Percentiles rank a stretch among this genome's conserved stretches.
phyloP scores from a whole-genome alignment of 1,140 invertebrate species.

The Andrena cerasifolii region DNA sequence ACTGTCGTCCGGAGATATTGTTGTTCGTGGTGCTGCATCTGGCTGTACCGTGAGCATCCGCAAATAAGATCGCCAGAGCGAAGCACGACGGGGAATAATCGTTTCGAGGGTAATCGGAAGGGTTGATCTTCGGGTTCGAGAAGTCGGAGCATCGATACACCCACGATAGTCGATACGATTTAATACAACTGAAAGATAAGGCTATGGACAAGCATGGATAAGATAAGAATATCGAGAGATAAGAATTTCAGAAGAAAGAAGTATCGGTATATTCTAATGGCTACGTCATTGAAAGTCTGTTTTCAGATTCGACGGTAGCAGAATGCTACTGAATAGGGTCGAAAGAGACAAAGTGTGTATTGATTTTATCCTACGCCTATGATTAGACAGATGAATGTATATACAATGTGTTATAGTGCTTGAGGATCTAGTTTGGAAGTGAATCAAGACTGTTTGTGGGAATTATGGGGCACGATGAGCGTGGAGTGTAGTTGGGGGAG shows the following conservation, averaged over 20 bases:
- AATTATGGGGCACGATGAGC: too few species aligned
- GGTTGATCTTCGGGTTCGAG: background rate
- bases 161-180: background rate
- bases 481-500: too few species aligned
- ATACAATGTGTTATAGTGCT: background rate
- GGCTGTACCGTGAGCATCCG: background rate
- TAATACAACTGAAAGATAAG: slow-evolving; percentile 1
- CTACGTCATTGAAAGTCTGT: background rate
- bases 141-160: background rate
- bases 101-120: background rate
- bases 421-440: background rate
- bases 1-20: slow-evolving; percentile 8
- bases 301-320: background rate
- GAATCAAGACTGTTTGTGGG: background rate
- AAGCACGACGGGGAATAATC: slow-evolving; percentile 8
- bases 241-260: too few species aligned
- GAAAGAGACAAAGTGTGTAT: background rate
- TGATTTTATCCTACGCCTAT: background rate
- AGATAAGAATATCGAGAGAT: too few species aligned
- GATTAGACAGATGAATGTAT: background rate
- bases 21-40: background rate
- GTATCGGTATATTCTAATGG: slow-evolving; percentile 22
- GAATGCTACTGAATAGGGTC: background rate
- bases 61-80: slow-evolving; percentile 7
- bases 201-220: background rate